Base-by-base conservation (phyloP, 2,888 invertebrate genomes). In the Agrochola lychnidis region DNA sequence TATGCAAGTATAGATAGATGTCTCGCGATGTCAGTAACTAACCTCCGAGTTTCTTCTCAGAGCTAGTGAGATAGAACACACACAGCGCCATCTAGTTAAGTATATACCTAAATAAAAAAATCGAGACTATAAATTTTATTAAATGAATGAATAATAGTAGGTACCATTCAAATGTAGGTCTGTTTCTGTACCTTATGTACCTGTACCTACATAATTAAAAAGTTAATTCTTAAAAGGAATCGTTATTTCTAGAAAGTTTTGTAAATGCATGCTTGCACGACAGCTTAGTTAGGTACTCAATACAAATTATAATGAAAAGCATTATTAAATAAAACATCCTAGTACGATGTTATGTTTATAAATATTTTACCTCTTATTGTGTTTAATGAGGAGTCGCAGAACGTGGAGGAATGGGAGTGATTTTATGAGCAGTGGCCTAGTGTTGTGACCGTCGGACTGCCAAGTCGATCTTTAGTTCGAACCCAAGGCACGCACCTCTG, bases 51-150 rank as follows among this genome's bases (percentile, higher is more conserved):
- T 22, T 22, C 30, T 66, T 30, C 48, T 6, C 57, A 61, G 30
- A 61, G 19, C 19, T 62, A 67, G 30, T 51, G 22, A 22, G 22
- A 56, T 30, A 16, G 53, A 30, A 70, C 16, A 42, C 72, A 40
- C 42, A 30, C 36, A 6, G 73, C 75, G 73, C 75, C 73, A 74
- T 75, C 73, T 74, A 61, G 73, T 74, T 12, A 30, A 48, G 1
- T 36, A 36, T 2, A 36, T 4, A 36, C 16, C 14, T 14, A 51
- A 48, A 48, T 22, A 14, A 1, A 22, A 30, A 48, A 12, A 9
- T 12, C 4, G 12, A 30, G 19, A 3, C 7, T 51, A 51, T 51
- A 19, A 51, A 19, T 19, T 51, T 51, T 51, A 6, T 9, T 9
- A 22, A 51, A 51, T 9, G 1, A 22, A 36, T 14, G 1, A 22